These are phyloP conservation scores for Drosophila busckii DNA, from an alignment of 1,140 invertebrate genomes.

Conservation along the genomic window DNA sequence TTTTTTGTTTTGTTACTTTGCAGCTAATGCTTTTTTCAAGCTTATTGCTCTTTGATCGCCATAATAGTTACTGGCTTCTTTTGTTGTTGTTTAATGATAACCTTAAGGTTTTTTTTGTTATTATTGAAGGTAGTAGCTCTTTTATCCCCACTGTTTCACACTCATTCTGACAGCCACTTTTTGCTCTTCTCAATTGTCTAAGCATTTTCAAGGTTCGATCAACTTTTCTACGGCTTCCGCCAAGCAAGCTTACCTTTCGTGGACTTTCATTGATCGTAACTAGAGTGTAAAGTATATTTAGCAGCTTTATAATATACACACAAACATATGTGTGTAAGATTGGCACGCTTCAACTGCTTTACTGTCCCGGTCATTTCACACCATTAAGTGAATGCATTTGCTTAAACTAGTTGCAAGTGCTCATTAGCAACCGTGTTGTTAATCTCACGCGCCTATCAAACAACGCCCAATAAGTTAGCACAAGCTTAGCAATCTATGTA, in stretches of 20 bases:
- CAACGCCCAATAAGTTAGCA: constrained; percentile 14
- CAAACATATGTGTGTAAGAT: neutral
- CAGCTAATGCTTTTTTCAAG: constrained; percentile 13
- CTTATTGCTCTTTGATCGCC: constrained; percentile 25
- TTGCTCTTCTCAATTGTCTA: constrained; percentile 31
- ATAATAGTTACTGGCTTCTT: constrained; percentile 15
- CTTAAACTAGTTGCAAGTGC: constrained; percentile 16
- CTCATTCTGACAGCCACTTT: constrained; percentile 4
- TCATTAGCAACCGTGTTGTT: constrained; percentile 24
- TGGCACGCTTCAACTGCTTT: constrained; percentile 36
- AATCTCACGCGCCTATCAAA: constrained; percentile 33
- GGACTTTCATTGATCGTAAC: constrained; percentile 44
- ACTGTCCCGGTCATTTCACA: constrained; percentile 31
- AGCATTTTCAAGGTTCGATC: constrained; percentile 66
- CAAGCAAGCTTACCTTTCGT: constrained; percentile 2
- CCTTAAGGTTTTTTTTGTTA: constrained; percentile 33
- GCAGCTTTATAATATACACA: neutral
- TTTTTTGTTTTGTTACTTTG: constrained; percentile 36
- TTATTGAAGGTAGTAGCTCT: constrained; percentile 11
- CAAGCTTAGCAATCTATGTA: constrained; percentile 18
- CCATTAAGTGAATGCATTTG: constrained; percentile 29
- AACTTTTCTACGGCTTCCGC: constrained; percentile 36
- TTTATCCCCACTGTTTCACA: neutral
- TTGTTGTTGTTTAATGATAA: constrained; percentile 53
- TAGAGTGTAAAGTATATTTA: constrained; percentile 56